These are phyloP conservation scores for Phrynosoma platyrhinos DNA, from an alignment of 2,113 vertebrate genomes.

Conservation along the genomic window DNA sequence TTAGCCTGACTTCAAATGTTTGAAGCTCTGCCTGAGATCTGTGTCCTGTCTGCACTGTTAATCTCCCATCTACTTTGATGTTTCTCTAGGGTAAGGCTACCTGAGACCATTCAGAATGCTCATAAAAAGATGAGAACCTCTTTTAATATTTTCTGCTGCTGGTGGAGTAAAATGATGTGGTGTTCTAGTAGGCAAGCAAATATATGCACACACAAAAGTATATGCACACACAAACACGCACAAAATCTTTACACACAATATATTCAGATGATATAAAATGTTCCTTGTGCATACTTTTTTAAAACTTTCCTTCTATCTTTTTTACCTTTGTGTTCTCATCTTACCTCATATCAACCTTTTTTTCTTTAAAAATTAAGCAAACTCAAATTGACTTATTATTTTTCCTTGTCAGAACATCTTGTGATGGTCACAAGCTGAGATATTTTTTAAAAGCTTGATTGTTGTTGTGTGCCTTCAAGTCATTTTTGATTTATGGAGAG, in stretches of 20 bases:
- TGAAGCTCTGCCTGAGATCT: conserved; percentile 66
- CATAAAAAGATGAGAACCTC: conserved; percentile 46
- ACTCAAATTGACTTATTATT: no score
- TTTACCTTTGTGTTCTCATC: neutral
- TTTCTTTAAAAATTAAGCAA: neutral
- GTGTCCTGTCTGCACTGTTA: conserved; percentile 50
- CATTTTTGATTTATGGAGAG: no score
- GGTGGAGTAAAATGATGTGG: conserved; percentile 40
- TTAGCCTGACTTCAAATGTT: conserved; percentile 56
- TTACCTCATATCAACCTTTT: neutral
- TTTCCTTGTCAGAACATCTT: no score
- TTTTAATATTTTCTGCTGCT: conserved; percentile 41
- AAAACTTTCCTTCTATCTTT: neutral
- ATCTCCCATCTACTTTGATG: conserved; percentile 67
- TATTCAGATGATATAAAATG: neutral
- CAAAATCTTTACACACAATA: neutral
- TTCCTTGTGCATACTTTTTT: neutral
- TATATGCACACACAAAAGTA: neutral
- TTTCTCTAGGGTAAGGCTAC: conserved; percentile 53
- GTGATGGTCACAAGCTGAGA: no score
- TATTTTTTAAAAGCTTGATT: no score
- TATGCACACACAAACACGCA: neutral
- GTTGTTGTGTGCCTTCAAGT: no score
- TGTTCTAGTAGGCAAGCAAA: conserved; percentile 19
- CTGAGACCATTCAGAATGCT: conserved; percentile 46